Percentiles rank a stretch among this genome's conserved stretches.
Evolutionary conservation across 2,888 invertebrate species (phyloP).

Genomic region (Clivina fossor): DNA sequence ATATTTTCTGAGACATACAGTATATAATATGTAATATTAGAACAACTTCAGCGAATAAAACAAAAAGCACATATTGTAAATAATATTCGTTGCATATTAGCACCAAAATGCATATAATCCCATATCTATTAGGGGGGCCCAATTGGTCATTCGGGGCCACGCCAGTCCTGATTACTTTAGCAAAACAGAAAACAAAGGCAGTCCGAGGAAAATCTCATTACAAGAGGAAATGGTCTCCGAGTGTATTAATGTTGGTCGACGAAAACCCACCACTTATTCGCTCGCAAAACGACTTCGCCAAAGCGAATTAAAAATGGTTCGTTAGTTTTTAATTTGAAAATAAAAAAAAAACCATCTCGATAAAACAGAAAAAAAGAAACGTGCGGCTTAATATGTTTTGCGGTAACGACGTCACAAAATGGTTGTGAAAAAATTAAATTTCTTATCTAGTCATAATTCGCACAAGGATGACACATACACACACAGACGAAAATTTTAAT

Average conservation of each 20-base stretch:
- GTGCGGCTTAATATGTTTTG: conserved; percentile 27
- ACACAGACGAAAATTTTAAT: conserved; percentile 1
- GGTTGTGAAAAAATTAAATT: conserved; percentile 27
- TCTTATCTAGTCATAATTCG: conserved; percentile 27
- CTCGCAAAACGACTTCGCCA: conserved; percentile 23
- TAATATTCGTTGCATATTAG: too few relatives aligned
- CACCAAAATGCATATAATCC: too few relatives aligned
- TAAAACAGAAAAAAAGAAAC: conserved; percentile 15
- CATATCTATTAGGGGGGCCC: too few relatives aligned
- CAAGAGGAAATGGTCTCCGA: conserved; percentile 32
- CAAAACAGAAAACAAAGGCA: conserved; percentile 15
- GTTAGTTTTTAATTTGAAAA: conserved; percentile 33
- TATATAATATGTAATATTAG: too few relatives aligned
- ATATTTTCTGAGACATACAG: too few relatives aligned
- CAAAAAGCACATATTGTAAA: too few relatives aligned
- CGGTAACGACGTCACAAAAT: conserved; percentile 8
- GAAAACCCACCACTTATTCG: background rate
- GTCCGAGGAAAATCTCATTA: conserved; percentile 33
- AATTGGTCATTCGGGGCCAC: too few relatives aligned
- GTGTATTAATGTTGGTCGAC: conserved; percentile 26
- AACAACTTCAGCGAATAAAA: too few relatives aligned
- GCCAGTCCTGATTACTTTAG: too few relatives aligned
- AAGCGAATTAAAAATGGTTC: conserved; percentile 35
- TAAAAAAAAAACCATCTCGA: conserved; percentile 17
- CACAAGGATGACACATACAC: background rate